These are phyloP conservation scores for Alloplasta piceator DNA, from an alignment of 2,888 invertebrate genomes.

Conservation along the genomic window DNA sequence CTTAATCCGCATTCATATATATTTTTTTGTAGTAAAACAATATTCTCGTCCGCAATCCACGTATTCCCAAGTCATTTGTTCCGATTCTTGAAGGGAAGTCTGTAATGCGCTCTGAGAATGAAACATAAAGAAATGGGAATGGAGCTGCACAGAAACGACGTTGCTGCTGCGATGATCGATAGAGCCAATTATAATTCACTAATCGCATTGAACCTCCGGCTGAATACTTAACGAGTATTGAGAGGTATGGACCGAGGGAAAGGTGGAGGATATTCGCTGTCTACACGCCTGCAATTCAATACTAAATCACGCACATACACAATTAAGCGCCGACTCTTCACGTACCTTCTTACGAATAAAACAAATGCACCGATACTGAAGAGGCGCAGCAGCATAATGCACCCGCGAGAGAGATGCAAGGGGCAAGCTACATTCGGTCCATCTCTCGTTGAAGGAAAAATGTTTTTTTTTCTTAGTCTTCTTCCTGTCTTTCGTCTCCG, in stretches of 20 bases:
- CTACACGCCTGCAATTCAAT: slow-evolving; percentile 60
- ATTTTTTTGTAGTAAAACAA: too few species aligned
- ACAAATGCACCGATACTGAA: too few species aligned
- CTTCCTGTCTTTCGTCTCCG: slow-evolving; percentile 7
- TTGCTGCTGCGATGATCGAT: slow-evolving; percentile 59
- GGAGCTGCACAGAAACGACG: too few species aligned
- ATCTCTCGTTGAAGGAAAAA: too few species aligned
- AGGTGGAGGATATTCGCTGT: slow-evolving; percentile 58
- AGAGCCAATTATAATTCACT: slow-evolving; percentile 65
- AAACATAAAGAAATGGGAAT: too few species aligned
- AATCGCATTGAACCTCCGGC: slow-evolving; percentile 64
- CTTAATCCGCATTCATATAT: too few species aligned
- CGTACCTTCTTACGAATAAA: too few species aligned
- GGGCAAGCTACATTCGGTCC: slow-evolving; percentile 76
- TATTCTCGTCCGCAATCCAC: too few species aligned
- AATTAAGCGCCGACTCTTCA: too few species aligned
- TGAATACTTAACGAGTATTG: slow-evolving; percentile 61
- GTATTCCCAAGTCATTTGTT: too few species aligned
- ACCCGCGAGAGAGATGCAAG: slow-evolving; percentile 61
- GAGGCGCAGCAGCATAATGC: slow-evolving; percentile 56
- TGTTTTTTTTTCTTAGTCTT: slow-evolving; percentile 24
- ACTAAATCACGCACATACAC: slow-evolving; percentile 62
- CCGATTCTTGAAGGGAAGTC: too few species aligned
- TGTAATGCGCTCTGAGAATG: too few species aligned
- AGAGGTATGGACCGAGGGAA: slow-evolving; percentile 31